phyloP scores from a whole-genome alignment of 2,113 vertebrate species.

The Nycticebus coucang region DNA sequence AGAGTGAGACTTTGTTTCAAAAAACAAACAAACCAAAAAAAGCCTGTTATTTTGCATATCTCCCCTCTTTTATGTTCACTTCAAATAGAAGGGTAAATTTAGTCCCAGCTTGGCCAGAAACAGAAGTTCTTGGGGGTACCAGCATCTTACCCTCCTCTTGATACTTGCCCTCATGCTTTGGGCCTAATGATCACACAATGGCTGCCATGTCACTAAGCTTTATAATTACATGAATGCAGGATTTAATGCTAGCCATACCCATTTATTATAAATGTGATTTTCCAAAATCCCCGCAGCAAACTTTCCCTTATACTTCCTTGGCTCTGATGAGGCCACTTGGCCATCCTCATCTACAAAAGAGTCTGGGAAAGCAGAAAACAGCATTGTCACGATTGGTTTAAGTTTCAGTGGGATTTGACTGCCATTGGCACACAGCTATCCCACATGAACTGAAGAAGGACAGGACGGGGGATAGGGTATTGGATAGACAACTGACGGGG shows the following conservation, averaged over 20 bases:
- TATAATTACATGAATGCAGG: neutral
- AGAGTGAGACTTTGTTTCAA: too few species aligned
- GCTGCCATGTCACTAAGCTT: neutral
- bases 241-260: neutral
- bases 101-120: neutral
- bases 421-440: neutral
- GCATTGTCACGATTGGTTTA: neutral
- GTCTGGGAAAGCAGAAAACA: neutral
- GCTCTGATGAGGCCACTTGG: neutral
- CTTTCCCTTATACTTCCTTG: neutral
- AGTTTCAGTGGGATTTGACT: neutral
- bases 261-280: constrained; percentile 20
- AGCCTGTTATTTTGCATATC: neutral
- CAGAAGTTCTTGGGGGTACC: neutral
- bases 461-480: neutral
- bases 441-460: neutral
- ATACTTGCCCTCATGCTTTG: neutral
- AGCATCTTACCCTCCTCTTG: neutral
- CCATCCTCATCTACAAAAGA: neutral
- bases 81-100: neutral
- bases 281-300: neutral
- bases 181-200: neutral
- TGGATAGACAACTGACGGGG: neutral
- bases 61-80: neutral
- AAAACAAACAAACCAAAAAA: too few species aligned